Conservation (phyloP, 1,140 invertebrate genomes). For the Luehdorfia chinensis region DNA sequence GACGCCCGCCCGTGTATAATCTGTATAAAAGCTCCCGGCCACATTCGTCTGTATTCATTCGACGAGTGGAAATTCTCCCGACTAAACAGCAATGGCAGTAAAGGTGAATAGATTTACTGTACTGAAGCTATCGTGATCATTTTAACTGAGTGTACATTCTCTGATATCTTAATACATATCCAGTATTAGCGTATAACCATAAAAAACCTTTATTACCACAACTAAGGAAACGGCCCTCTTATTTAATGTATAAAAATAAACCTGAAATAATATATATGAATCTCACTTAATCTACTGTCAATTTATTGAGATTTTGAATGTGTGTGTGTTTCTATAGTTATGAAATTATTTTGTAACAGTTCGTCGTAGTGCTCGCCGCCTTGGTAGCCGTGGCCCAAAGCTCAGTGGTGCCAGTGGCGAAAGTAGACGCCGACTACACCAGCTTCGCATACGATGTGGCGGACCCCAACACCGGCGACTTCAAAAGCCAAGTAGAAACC, state of each 20-base stretch:
- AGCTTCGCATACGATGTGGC: slow-evolving; percentile 69
- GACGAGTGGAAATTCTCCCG: slow-evolving; percentile 43
- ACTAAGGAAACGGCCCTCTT: too few species aligned
- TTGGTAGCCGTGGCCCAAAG: slow-evolving; percentile 40
- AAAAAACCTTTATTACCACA: too few species aligned
- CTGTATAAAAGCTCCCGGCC: slow-evolving; percentile 57
- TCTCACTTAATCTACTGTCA: too few species aligned
- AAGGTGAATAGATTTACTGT: slow-evolving; percentile 48
- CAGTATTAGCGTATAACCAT: too few species aligned
- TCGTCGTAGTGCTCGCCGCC: slow-evolving; percentile 51
- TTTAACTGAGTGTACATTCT: too few species aligned
- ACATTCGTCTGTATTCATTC: slow-evolving; percentile 49
- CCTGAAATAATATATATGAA: too few species aligned
- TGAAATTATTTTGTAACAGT: slow-evolving; percentile 33
- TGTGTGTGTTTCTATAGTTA: too few species aligned
- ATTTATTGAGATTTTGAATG: too few species aligned
- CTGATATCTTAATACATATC: too few species aligned
- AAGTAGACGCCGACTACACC: slow-evolving; percentile 46
- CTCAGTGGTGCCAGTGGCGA: slow-evolving; percentile 36
- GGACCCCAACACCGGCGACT: slow-evolving; percentile 75
- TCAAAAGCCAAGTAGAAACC: slow-evolving; percentile 70
- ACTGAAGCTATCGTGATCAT: too few species aligned
- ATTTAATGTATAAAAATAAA: too few species aligned
- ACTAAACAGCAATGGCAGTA: slow-evolving; percentile 58
- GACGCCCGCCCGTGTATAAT: slow-evolving; percentile 48